phyloP scores from a whole-genome alignment of 2,888 invertebrate genomes.

The Silvanus unidentatus region DNA sequence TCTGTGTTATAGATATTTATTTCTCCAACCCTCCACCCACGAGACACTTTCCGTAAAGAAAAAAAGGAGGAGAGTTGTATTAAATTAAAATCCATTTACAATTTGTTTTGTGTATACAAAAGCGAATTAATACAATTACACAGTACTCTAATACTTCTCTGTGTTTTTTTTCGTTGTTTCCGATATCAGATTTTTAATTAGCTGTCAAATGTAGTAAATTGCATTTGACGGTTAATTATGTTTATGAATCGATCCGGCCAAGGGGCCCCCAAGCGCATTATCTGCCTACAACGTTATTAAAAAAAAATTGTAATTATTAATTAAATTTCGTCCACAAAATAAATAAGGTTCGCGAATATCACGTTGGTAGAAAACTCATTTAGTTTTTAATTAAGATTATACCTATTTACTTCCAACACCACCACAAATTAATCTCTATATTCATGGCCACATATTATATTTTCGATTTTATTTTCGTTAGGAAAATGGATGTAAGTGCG shows the following conservation, averaged over 20 bases:
- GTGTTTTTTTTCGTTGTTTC: conserved; percentile 19
- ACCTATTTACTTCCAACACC: conserved; percentile 29
- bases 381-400: conserved; percentile 38
- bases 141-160: conserved; percentile 36
- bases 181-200: conserved; percentile 44
- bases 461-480: conserved; percentile 13
- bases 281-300: conserved; percentile 28
- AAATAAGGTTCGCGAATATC: conserved; percentile 31
- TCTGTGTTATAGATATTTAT: too few species aligned
- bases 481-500: conserved; percentile 8
- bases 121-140: conserved; percentile 19
- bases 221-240: conserved; percentile 42
- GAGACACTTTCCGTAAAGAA: too few species aligned
- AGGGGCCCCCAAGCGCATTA: conserved; percentile 20
- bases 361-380: conserved; percentile 33
- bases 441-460: conserved; percentile 22
- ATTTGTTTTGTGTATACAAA: conserved; percentile 5
- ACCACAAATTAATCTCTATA: conserved; percentile 31
- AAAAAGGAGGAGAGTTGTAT: too few species aligned
- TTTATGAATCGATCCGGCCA: conserved; percentile 36
- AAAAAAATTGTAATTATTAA: conserved; percentile 27
- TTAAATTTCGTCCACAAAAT: conserved; percentile 29
- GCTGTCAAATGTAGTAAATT: conserved; percentile 45
- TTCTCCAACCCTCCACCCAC: too few species aligned
- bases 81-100: not conserved